phyloP scores from a whole-genome alignment of 2,888 invertebrate genomes.

The Palloptera scutellata region DNA sequence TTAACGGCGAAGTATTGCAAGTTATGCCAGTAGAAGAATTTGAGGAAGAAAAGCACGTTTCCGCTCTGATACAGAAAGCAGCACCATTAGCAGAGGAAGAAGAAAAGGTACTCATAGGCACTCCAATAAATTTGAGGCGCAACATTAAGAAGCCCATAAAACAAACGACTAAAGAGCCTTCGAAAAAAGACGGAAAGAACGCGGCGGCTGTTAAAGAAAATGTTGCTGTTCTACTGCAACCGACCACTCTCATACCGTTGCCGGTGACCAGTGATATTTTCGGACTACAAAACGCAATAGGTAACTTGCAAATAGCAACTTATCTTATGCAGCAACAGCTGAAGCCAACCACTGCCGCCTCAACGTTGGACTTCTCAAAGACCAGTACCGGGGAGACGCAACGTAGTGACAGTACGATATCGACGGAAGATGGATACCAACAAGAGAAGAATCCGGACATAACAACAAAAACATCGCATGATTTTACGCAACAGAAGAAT shows the following conservation, averaged over 20 bases:
- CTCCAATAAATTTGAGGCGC: conserved; percentile 60
- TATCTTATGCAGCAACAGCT: conserved; percentile 60
- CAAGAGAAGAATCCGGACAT: conserved; percentile 15
- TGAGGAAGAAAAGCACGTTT: conserved; percentile 34
- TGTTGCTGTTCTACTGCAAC: conserved; percentile 57
- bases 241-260: conserved; percentile 62
- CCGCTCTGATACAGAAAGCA: conserved; percentile 9
- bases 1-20: conserved; percentile 42
- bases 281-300: conserved; percentile 60
- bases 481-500: conserved; percentile 40
- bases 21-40: conserved; percentile 47
- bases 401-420: conserved; percentile 54
- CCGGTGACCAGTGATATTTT: conserved; percentile 62
- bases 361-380: conserved; percentile 46
- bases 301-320: conserved; percentile 62
- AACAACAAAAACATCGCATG: background rate
- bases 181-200: conserved; percentile 23
- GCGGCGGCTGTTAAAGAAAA: conserved; percentile 46
- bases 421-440: conserved; percentile 54
- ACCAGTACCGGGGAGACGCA: conserved; percentile 54
- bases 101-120: conserved; percentile 62
- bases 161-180: conserved; percentile 23
- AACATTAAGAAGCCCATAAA: conserved; percentile 55
- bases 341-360: conserved; percentile 45
- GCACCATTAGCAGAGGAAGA: conserved; percentile 46